Percentiles rank a stretch among this genome's conserved stretches.
Evolutionary conservation across 2,888 invertebrate species (phyloP).

Genomic region (Brachypterus glaber): DNA sequence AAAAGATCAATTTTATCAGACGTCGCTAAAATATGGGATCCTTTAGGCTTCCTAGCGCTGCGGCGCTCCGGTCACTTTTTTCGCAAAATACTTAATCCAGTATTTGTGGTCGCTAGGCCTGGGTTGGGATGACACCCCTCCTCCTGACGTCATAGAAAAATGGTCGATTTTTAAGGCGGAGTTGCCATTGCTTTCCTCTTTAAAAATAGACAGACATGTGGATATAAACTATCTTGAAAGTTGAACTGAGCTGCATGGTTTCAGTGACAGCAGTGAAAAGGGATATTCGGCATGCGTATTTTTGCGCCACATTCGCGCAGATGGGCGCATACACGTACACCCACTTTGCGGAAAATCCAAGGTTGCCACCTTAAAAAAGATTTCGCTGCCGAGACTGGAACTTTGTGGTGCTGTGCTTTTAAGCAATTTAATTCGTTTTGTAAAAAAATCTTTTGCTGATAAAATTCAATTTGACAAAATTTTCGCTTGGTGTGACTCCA

Average conservation of each 20-base stretch:
- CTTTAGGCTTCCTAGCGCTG: conserved; percentile 9
- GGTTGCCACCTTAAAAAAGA: conserved; percentile 13
- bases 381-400: conserved; percentile 17
- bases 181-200: conserved; percentile 8
- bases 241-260: conserved; percentile 13
- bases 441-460: conserved; percentile 3
- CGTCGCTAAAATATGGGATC: conserved; percentile 5
- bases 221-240: neutral
- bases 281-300: conserved; percentile 16
- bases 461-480: conserved; percentile 5
- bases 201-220: conserved; percentile 9
- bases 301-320: conserved; percentile 10
- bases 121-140: conserved; percentile 13
- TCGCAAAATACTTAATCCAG: conserved; percentile 13
- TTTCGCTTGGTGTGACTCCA: conserved; percentile 13
- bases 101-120: conserved; percentile 10
- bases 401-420: conserved; percentile 16
- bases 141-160: conserved; percentile 1
- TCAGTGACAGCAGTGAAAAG: conserved; percentile 12
- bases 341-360: conserved; percentile 12
- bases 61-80: conserved; percentile 7
- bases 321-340: conserved; percentile 1
- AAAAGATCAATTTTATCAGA: conserved; percentile 5
- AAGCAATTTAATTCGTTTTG: conserved; percentile 6
- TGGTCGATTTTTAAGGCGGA: conserved; percentile 10